These are phyloP conservation scores for Gastracanthus pulcherrimus DNA, from an alignment of 2,888 invertebrate species.

Conservation along the genomic window DNA sequence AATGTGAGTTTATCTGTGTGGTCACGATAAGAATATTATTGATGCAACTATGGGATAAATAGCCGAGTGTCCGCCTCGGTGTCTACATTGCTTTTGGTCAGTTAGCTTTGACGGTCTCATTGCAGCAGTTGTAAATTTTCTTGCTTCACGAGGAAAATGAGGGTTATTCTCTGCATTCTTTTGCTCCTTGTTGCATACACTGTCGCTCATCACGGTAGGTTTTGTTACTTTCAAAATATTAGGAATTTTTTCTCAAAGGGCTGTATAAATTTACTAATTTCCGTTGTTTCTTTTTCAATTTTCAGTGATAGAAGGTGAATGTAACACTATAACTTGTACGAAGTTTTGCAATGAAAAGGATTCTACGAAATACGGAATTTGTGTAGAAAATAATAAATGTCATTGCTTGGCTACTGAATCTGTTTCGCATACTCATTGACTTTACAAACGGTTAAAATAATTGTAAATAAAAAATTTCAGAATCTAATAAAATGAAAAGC, in stretches of 20 bases:
- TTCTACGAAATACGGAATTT: background rate
- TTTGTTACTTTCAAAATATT: background rate
- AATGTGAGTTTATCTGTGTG: no score
- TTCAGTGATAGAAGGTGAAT: background rate
- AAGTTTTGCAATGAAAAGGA: background rate
- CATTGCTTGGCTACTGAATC: background rate
- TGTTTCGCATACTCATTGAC: no score
- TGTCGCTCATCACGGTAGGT: background rate
- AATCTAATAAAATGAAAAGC: no score
- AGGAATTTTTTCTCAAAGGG: background rate
- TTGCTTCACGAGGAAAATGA: background rate
- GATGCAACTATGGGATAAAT: background rate
- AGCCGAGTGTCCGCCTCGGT: background rate
- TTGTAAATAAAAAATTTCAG: no score
- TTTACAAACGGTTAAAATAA: no score
- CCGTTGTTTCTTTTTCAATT: background rate
- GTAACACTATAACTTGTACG: background rate
- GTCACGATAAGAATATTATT: no score
- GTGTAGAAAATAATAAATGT: background rate
- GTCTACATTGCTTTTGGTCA: background rate
- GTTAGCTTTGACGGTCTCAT: background rate
- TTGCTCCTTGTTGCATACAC: background rate
- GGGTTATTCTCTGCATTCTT: background rate
- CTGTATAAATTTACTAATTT: no score
- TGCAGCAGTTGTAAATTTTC: background rate